Evolutionary conservation across 2,113 vertebrate genomes (phyloP), one percentile per base, ranked within the genome.

Genomic region (Paracanthobrama guichenoti): DNA sequence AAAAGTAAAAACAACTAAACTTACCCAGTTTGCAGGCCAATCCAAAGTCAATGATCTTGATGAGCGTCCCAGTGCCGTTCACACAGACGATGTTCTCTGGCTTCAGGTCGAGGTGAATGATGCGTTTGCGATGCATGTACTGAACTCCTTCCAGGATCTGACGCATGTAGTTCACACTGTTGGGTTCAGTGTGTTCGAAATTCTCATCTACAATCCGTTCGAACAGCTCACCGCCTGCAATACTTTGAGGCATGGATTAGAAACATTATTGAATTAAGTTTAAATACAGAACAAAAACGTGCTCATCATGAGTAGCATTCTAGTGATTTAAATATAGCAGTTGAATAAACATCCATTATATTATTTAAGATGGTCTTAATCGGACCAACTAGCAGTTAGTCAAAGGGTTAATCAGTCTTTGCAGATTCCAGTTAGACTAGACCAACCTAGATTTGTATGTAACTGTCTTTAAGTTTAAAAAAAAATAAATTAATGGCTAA

Each of bases 1-100:
- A 44, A 39, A 48, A 48, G 46, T 13, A 13, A 13, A 4, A 48
- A 48, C 12, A 4, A 4, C 13, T 16, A 0, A 50, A 42, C 95
- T 94, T 89, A 96, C 96, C 95, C 74, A 97, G 90, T 88, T 93
- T 94, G 64, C 83, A 91, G 0, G 96, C 96, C 91, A 97, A 60
- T 67, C 96, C 96, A 0, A 97, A 97, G 93, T 97, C 96, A 0
- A 96, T 95, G 89, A 97, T 96, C 91, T 97, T 97, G 86, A 97
- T 80, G 44, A 78, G 67, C 2, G 94, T 94, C 28, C 94, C 94
- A 0, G 87, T 14, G 0, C 90, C 89, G 82, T 94, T 94, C 89
- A 96, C 85, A 0, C 96, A 97, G 46, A 97, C 93, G 0, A 97
- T 95, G 94, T 97, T 97, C 90, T 97, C 96, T 0, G 96, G 96